Evolutionary conservation across 1,140 invertebrate genomes (phyloP).

Genomic region (Armadillidium nasatum): DNA sequence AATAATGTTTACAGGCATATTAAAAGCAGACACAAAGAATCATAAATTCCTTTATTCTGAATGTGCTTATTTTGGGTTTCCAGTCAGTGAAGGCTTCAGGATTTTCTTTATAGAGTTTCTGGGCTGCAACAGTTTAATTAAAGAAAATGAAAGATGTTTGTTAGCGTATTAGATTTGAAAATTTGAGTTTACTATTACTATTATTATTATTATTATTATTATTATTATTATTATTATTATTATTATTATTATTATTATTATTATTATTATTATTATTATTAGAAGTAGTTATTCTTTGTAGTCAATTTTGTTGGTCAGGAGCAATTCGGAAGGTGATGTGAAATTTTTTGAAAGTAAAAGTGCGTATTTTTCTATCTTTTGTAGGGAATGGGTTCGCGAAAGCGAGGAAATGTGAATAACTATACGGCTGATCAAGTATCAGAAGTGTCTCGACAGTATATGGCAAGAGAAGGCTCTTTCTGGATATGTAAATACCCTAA

Average conservation of each 20-base stretch:
- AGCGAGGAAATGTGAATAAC: neutral
- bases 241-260: constrained; percentile 6
- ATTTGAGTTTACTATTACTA: neutral
- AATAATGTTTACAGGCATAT: constrained; percentile 37
- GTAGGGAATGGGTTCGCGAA: neutral
- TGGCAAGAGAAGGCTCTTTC: neutral
- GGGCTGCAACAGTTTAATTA: neutral
- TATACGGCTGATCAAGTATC: neutral
- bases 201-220: neutral
- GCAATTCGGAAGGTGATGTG: no score
- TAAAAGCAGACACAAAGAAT: no score
- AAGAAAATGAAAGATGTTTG: neutral
- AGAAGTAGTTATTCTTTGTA: no score
- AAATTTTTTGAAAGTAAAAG: no score
- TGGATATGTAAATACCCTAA: neutral
- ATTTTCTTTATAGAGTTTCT: neutral
- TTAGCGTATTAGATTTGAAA: neutral
- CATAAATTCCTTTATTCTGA: no score
- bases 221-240: neutral
- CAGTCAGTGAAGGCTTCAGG: no score
- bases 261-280: constrained; percentile 1
- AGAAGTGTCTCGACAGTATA: neutral
- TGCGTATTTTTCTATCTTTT: neutral
- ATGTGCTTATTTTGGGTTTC: no score
- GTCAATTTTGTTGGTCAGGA: no score